Conservation (phyloP, 2,888 invertebrate genomes). For the Matsumyia berberina region DNA sequence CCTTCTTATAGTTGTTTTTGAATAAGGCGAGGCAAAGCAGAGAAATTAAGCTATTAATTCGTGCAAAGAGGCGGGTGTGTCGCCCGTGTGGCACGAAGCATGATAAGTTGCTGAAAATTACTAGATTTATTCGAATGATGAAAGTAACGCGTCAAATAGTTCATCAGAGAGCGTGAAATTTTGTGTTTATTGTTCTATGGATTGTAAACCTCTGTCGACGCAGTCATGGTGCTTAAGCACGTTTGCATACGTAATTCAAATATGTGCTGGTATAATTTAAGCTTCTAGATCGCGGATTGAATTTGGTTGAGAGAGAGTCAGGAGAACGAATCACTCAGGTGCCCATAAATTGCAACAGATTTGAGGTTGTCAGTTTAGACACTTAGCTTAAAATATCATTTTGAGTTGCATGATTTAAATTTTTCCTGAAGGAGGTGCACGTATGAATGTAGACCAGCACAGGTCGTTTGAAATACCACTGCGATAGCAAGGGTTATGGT, state of each 20-base stretch:
- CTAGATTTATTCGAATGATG: conserved; percentile 10
- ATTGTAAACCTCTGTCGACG: not conserved
- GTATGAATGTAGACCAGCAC: too few species aligned
- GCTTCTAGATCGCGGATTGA: too few species aligned
- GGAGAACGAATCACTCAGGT: too few species aligned
- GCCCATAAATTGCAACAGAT: too few species aligned
- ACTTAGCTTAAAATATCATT: too few species aligned
- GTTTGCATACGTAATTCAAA: not conserved
- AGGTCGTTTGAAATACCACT: too few species aligned
- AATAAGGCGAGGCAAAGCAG: not conserved
- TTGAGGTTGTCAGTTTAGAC: too few species aligned
- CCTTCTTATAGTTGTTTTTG: not conserved
- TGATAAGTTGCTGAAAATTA: conserved; percentile 8
- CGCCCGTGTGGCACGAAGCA: conserved; percentile 1
- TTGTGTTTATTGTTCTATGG: not conserved
- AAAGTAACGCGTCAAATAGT: conserved; percentile 1
- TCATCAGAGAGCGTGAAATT: conserved; percentile 29
- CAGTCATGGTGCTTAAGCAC: conserved; percentile 17
- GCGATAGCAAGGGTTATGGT: too few species aligned
- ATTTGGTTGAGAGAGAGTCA: too few species aligned
- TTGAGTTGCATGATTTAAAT: too few species aligned
- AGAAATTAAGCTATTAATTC: conserved; percentile 18
- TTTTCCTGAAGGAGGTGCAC: too few species aligned
- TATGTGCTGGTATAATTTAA: too few species aligned
- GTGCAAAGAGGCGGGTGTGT: not conserved